Conservation (phyloP, 2,797 vertebrate genomes). For the Tinamus major region DNA sequence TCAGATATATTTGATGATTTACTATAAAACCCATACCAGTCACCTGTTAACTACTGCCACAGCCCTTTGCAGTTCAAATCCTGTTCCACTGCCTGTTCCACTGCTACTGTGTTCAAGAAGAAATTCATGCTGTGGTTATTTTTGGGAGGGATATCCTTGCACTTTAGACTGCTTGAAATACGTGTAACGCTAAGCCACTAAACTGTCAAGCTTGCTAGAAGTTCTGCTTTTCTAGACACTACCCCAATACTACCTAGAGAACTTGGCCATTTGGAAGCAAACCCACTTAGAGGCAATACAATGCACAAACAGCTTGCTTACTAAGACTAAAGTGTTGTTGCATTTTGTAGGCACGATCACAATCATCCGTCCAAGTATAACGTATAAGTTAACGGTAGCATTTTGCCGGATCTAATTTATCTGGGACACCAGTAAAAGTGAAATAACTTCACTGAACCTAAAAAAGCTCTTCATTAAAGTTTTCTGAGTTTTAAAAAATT, state of each 20-base stretch:
- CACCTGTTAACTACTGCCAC: neutral
- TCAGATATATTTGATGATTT: neutral
- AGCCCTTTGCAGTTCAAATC: neutral
- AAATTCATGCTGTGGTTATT: neutral
- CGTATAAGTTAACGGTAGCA: neutral
- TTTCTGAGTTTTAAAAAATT: neutral
- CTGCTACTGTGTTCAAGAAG: neutral
- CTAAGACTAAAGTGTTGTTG: neutral
- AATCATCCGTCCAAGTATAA: neutral
- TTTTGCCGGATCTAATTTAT: neutral
- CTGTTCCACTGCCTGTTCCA: neutral
- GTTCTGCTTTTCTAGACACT: neutral
- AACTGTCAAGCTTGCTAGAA: neutral
- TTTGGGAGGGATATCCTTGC: neutral
- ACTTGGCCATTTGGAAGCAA: neutral
- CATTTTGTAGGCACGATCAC: neutral
- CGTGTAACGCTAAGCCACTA: neutral
- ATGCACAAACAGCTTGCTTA: too few relatives aligned
- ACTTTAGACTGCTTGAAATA: neutral
- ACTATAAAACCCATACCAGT: neutral
- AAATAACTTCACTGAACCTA: neutral
- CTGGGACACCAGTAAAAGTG: neutral
- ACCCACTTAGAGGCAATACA: neutral
- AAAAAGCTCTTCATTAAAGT: neutral
- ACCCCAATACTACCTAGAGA: neutral